Evolutionary conservation across 2,113 vertebrate genomes (phyloP).

Genomic region (Progne subis): DNA sequence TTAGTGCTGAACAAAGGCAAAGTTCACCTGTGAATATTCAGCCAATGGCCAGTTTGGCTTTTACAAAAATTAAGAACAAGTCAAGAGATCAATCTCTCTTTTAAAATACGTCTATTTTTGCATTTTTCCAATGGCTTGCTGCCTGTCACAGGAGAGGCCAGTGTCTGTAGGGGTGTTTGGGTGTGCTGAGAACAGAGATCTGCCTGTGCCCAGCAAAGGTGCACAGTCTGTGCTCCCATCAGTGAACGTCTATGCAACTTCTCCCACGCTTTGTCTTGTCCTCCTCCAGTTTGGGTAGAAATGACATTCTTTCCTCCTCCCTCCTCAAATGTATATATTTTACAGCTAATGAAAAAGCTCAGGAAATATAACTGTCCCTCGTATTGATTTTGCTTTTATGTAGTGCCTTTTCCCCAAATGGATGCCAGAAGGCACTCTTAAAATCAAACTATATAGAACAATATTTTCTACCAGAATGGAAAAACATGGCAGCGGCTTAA

Average conservation of each 20-base stretch:
- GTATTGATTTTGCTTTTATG: constrained; percentile 49
- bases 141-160: background rate
- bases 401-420: constrained; percentile 35
- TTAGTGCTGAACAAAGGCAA: background rate
- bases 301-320: background rate
- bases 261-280: background rate
- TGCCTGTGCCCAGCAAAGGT: background rate
- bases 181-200: background rate
- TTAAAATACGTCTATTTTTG: background rate
- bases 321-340: background rate
- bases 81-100: background rate
- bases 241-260: background rate
- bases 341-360: constrained; percentile 42
- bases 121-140: background rate
- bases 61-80: background rate
- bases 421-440: constrained; percentile 41
- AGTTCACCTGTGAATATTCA: background rate
- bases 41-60: background rate
- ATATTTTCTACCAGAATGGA: constrained; percentile 35
- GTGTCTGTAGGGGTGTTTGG: background rate
- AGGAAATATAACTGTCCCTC: constrained; percentile 12
- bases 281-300: background rate
- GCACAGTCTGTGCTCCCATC: background rate
- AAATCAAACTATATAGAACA: constrained; percentile 52
- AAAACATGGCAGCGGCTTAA: constrained; percentile 49